Conservation (phyloP, 2,888 invertebrate genomes). For the Nezara viridula region DNA sequence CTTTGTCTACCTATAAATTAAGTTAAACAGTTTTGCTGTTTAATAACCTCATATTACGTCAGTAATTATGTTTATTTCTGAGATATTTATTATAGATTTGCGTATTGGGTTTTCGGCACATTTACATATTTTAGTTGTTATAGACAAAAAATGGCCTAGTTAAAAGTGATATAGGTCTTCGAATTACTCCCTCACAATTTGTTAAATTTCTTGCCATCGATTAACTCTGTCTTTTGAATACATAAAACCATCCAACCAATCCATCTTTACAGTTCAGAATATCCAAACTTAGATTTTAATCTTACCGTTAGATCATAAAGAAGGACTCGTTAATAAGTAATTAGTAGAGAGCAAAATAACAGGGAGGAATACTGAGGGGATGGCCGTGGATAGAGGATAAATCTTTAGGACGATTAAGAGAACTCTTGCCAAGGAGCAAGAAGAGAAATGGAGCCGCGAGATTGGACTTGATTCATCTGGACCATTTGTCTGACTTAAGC, state of each 20-base stretch:
- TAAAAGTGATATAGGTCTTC: too few species aligned
- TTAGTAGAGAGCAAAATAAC: background rate
- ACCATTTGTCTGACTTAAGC: slow-evolving; percentile 33
- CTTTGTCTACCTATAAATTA: too few species aligned
- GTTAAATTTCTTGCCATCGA: too few species aligned
- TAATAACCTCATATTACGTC: too few species aligned
- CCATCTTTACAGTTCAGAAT: background rate
- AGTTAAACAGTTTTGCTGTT: too few species aligned
- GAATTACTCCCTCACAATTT: too few species aligned
- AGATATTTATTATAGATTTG: too few species aligned
- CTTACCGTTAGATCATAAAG: background rate
- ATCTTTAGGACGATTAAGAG: slow-evolving; percentile 12
- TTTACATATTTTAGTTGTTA: too few species aligned
- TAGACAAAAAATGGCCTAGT: too few species aligned
- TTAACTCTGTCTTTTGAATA: too few species aligned
- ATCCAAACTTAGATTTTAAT: background rate
- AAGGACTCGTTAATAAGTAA: background rate
- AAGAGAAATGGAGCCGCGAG: slow-evolving; percentile 26
- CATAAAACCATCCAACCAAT: background rate
- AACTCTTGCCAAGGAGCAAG: slow-evolving; percentile 18
- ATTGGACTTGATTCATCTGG: slow-evolving; percentile 33
- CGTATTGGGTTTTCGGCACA: too few species aligned
- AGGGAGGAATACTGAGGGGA: background rate
- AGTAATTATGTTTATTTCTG: too few species aligned
- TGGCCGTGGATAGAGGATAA: background rate